phyloP scores from a whole-genome alignment of 1,140 invertebrate genomes.

The Coptotermes formosanus region DNA sequence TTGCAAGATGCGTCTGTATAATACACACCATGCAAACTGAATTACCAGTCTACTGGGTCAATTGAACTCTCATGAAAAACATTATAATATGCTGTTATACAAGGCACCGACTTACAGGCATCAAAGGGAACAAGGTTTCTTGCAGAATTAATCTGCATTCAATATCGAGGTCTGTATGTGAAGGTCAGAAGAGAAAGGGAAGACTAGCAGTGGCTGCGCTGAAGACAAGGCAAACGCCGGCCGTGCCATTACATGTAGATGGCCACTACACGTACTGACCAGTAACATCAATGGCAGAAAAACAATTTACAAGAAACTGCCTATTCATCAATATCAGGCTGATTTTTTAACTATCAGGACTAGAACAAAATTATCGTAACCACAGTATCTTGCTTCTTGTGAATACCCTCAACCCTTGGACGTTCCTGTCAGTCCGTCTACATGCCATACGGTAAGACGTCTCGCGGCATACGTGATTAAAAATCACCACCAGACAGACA shows the following conservation, averaged over 20 bases:
- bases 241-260: background rate
- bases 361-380: too few species aligned
- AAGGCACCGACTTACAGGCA: background rate
- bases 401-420: too few species aligned
- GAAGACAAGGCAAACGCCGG: background rate
- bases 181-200: background rate
- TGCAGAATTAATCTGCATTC: background rate
- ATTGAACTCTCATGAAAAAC: background rate
- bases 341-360: too few species aligned
- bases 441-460: too few species aligned
- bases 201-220: background rate
- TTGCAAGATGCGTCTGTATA: background rate
- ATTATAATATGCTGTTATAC: background rate
- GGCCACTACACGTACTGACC: background rate
- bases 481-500: too few species aligned
- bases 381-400: too few species aligned
- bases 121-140: background rate
- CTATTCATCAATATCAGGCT: too few species aligned
- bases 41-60: background rate
- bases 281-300: background rate
- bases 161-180: background rate
- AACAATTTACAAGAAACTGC: background rate
- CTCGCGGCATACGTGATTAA: too few species aligned
- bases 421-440: too few species aligned
- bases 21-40: background rate